Base-by-base conservation (phyloP, 2,888 invertebrate species). In the Aphodius granarius region DNA sequence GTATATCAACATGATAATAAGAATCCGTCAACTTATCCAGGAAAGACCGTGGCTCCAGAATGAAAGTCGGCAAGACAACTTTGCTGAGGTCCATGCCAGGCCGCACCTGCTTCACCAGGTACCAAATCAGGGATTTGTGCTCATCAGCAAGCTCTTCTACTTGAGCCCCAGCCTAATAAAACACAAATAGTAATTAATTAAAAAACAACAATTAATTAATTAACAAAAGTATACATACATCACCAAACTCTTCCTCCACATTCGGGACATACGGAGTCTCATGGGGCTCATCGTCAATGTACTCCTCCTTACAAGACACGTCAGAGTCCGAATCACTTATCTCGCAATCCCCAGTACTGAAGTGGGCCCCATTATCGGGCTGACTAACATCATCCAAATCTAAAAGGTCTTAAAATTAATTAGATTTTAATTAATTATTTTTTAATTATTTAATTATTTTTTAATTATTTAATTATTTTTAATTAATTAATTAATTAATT, bases 71-170 rank as follows among this genome's bases (percentile, higher is more conserved):
- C 80, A 98, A 88, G 15, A 97, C 97, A 66, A 98, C 95, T 89
- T 95, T 95, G 78, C 95, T 95, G 23, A 98, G 89, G 88, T 98
- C 98, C 98, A 98, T 98, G 71, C 98, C 98, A 0, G 97, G 97
- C 16, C 97, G 91, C 62, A 97, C 96, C 90, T 98, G 98, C 87
- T 98, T 98, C 83, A 98, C 91, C 63, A 98, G 90, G 85, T 94
- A 95, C 97, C 98, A 98, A 82, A 98, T 94, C 66, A 98, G 89
- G 17, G 96, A 96, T 87, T 97, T 97, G 88, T 98, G 97, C 86
- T 98, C 97, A 75, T 98, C 97, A 0, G 94, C 95, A 19, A 98
- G 91, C 84, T 97, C 97, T 84, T 97, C 95, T 1, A 97, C 95
- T 83, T 97, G 93, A 83, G 94, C 95, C 0, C 95, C 95, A 17